Conservation (phyloP, 2,888 invertebrate species). For the Eupithecia subfuscata region DNA sequence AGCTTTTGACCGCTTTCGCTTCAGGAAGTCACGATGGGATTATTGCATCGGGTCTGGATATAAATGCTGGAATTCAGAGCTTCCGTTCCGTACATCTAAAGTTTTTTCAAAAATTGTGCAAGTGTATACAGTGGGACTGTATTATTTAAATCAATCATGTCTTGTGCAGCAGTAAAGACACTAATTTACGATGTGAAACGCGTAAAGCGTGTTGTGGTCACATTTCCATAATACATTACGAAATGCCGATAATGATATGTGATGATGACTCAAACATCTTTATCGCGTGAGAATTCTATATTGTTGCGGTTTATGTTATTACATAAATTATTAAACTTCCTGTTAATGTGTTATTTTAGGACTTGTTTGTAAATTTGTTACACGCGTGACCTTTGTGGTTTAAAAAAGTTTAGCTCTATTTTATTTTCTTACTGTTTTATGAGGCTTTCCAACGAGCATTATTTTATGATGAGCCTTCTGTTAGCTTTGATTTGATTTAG, state of each 20-base stretch:
- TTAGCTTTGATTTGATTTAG: background rate
- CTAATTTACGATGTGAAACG: slow-evolving; percentile 1
- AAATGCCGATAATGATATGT: slow-evolving; percentile 32
- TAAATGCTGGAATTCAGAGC: slow-evolving; percentile 3
- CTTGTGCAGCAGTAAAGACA: slow-evolving; percentile 1
- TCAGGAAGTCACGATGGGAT: slow-evolving; percentile 1
- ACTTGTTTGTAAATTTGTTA: background rate
- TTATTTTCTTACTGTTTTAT: background rate
- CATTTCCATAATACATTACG: slow-evolving; percentile 25
- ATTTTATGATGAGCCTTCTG: background rate
- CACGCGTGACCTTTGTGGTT: background rate
- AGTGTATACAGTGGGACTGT: background rate
- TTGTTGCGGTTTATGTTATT: slow-evolving; percentile 16
- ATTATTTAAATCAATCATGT: slow-evolving; percentile 9
- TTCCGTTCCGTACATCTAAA: background rate
- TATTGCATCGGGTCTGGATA: background rate
- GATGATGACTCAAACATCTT: slow-evolving; percentile 30
- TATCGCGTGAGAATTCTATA: slow-evolving; percentile 35
- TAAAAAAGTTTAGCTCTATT: background rate
- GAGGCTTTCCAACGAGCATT: background rate
- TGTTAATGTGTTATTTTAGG: background rate
- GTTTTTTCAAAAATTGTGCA: background rate
- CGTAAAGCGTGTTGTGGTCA: slow-evolving; percentile 17
- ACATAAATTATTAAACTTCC: slow-evolving; percentile 12
- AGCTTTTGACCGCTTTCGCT: slow-evolving; percentile 11